These are phyloP conservation scores for Caenorhabditis brenneri DNA, from an alignment of 1,140 invertebrate species.

Conservation along the genomic window DNA sequence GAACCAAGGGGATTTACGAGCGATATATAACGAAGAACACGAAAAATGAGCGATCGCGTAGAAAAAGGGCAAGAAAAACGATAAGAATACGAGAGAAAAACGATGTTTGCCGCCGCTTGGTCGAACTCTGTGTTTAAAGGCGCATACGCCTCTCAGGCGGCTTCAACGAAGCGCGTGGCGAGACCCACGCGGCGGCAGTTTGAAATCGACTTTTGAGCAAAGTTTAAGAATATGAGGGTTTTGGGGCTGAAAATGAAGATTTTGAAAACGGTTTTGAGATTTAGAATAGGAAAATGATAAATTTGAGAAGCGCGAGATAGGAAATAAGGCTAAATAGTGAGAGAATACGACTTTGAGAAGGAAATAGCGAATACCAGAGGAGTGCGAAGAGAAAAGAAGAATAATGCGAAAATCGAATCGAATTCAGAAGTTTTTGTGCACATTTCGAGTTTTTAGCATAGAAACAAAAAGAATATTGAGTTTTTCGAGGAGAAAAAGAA, in stretches of 20 bases:
- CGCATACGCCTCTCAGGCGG: constrained; percentile 37
- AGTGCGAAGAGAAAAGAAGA: too few relatives aligned
- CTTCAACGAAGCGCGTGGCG: not conserved
- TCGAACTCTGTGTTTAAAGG: constrained; percentile 3
- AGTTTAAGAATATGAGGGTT: not conserved
- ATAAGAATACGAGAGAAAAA: not conserved
- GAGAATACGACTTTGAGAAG: too few relatives aligned
- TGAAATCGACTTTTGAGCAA: not conserved
- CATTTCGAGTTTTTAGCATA: too few relatives aligned
- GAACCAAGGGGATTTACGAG: too few relatives aligned
- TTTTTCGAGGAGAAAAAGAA: too few relatives aligned
- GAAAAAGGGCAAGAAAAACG: not conserved
- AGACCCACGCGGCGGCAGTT: constrained; percentile 25
- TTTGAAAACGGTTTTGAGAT: not conserved
- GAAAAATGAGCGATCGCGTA: not conserved
- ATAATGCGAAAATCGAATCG: too few relatives aligned
- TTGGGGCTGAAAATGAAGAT: not conserved
- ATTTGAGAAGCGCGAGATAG: not conserved
- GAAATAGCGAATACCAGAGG: too few relatives aligned
- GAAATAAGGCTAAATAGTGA: not conserved
- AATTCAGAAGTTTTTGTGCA: too few relatives aligned
- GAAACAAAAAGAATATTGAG: too few relatives aligned
- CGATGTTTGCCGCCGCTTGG: not conserved
- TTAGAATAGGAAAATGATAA: not conserved
- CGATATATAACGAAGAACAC: not conserved